Conservation (phyloP, 37 sponge, comb jelly and placozoan species). For the Halichondria panicea region DNA sequence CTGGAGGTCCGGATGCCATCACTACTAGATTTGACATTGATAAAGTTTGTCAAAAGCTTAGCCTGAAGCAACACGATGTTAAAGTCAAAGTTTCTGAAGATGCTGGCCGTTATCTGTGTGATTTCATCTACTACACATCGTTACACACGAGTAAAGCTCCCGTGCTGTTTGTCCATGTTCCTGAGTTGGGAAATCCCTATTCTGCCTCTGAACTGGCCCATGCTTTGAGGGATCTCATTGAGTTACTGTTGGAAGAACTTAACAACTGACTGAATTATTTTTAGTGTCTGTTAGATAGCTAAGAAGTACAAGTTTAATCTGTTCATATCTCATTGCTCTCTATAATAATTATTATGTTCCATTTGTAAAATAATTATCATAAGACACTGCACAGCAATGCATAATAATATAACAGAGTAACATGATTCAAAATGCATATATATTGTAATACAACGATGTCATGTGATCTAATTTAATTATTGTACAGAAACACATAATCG, state of each 20-base stretch:
- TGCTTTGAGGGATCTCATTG: constrained; percentile 49
- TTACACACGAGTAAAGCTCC: constrained; percentile 35
- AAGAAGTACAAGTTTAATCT: too few species aligned
- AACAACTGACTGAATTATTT: too few species aligned
- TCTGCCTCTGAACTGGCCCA: constrained; percentile 33
- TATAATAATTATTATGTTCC: too few species aligned
- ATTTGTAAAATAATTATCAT: too few species aligned
- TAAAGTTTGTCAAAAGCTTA: not conserved
- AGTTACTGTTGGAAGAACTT: constrained; percentile 27
- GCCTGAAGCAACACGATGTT: constrained; percentile 10
- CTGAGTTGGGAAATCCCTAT: constrained; percentile 62
- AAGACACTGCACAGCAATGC: too few species aligned
- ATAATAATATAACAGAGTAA: too few species aligned
- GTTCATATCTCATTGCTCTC: too few species aligned
- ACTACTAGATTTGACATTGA: constrained; percentile 28
- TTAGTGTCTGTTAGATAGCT: too few species aligned
- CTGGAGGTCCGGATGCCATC: constrained; percentile 28
- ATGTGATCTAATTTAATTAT: too few species aligned
- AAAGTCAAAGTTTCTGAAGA: constrained; percentile 36
- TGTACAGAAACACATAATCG: constrained; percentile 39
- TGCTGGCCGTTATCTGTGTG: constrained; percentile 77
- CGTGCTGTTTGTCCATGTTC: constrained; percentile 71
- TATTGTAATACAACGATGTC: too few species aligned
- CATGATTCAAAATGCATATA: too few species aligned
- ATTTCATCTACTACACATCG: constrained; percentile 75